Percentiles rank a stretch among this genome's conserved stretches.
Evolutionary conservation across 2,888 invertebrate species (phyloP).

Genomic region (Watsonalla binaria): DNA sequence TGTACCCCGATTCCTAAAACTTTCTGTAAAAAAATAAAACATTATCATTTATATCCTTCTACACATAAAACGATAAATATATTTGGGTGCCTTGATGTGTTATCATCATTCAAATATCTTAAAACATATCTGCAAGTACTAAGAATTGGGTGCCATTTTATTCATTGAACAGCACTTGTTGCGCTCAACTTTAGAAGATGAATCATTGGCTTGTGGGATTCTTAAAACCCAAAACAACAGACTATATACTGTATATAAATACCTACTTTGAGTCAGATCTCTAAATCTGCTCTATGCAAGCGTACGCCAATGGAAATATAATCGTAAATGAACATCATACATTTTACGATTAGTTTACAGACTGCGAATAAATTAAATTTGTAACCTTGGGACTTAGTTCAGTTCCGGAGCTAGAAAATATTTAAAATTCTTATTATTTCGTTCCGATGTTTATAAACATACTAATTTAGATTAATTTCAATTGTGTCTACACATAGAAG

Average conservation of each 20-base stretch:
- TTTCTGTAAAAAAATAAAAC: neutral
- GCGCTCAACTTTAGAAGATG: neutral
- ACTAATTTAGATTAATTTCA: too few relatives aligned
- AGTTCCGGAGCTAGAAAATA: too few relatives aligned
- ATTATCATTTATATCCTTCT: neutral
- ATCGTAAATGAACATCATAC: neutral
- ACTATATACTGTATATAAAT: neutral
- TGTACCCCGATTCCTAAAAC: neutral
- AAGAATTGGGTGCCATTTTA: neutral
- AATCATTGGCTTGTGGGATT: neutral
- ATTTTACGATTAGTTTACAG: neutral
- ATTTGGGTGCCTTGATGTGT: too few relatives aligned
- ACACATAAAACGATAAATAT: too few relatives aligned
- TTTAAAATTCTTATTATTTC: too few relatives aligned
- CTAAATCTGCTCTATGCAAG: neutral
- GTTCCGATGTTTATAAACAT: too few relatives aligned
- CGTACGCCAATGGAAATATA: neutral
- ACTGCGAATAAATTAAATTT: too few relatives aligned
- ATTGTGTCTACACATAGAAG: too few relatives aligned
- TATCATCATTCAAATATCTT: too few relatives aligned
- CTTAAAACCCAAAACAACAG: neutral
- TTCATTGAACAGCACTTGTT: neutral
- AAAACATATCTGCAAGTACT: too few relatives aligned
- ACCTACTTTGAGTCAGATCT: neutral
- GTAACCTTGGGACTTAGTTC: too few relatives aligned